Percentiles rank a stretch among this genome's conserved stretches.
phyloP scores from a whole-genome alignment of 1,140 invertebrate species.

The Microplitis mediator region DNA sequence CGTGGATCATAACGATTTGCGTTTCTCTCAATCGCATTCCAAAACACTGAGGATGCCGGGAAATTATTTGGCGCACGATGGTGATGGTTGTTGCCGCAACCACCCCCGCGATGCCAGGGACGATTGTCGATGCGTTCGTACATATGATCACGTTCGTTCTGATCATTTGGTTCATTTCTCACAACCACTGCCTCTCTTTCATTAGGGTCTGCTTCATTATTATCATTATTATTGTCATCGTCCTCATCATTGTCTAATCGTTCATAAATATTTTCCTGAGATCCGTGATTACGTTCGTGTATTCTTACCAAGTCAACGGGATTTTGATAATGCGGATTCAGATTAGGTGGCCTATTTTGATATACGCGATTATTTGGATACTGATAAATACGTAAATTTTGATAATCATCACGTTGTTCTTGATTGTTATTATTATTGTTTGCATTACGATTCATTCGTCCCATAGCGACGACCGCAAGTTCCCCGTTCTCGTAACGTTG shows the following conservation, averaged over 20 bases:
- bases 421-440: conserved; percentile 24
- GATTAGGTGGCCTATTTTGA: conserved; percentile 43
- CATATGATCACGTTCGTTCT: conserved; percentile 44
- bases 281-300: conserved; percentile 40
- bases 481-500: conserved; percentile 58
- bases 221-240: conserved; percentile 25
- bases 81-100: conserved; percentile 33
- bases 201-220: background rate
- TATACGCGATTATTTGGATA: conserved; percentile 24
- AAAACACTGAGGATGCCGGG: conserved; percentile 34
- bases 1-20: conserved; percentile 47
- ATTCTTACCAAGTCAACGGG: conserved; percentile 46
- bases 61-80: conserved; percentile 33
- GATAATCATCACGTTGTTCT: conserved; percentile 47
- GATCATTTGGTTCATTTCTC: conserved; percentile 6
- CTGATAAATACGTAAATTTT: conserved; percentile 39
- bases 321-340: conserved; percentile 56
- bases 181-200: conserved; percentile 1
- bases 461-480: conserved; percentile 53
- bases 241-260: conserved; percentile 53
- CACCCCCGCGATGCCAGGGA: conserved; percentile 36
- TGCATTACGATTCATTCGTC: conserved; percentile 53
- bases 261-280: conserved; percentile 58
- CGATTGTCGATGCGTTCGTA: conserved; percentile 53
- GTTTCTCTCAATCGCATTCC: conserved; percentile 39